Evolutionary conservation across 2,888 invertebrate genomes (phyloP), one percentile per base, ranked within the genome.

Genomic region (Rotaria macrura): DNA sequence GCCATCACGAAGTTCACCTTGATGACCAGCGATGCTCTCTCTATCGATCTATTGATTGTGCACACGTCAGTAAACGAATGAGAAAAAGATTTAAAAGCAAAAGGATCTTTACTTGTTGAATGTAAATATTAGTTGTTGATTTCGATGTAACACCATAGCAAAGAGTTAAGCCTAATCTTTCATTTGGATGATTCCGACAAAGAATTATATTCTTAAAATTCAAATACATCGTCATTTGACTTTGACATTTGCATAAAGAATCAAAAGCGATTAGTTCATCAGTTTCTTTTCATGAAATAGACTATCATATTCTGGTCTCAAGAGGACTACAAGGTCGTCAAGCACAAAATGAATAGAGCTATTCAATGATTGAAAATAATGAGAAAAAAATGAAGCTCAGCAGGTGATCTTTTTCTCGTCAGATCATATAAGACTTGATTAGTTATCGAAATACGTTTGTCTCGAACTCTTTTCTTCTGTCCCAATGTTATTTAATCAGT

Each of bases 71-170:
- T 29, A 38, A 20, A 34, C 7, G 17, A 65, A 34, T 20, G 17
- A 65, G 34, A 54, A 34, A 20, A n/a, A n/a, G n/a, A n/a, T n/a
- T n/a, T n/a, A n/a, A n/a, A n/a, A 20, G 65, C 34, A 43, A 79
- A 43, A 40, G 43, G 43, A 43, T 43, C 40, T 43, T 25, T 79
- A 79, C 79, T n/a, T 79, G n/a, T 43, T 79, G 79, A 43, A 79
- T 79, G n/a, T 79, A 79, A 43, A 79, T 79, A 43, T 79, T 79
- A 43, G 79, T 79, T 40, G 79, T 43, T 25, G 43, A 43, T 34
- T 65, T 65, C 14, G 79, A 43, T 43, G 79, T 79, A 43, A 79
- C n/a, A 79, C 79, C 79, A 79, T 79, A 79, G 20, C 79, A 79
- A n/a, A 79, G 43, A 43, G 79, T 79, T 25, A 79, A 43, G 25